phyloP scores from a whole-genome alignment of 2,113 vertebrate species.

The Pimephales promelas region DNA sequence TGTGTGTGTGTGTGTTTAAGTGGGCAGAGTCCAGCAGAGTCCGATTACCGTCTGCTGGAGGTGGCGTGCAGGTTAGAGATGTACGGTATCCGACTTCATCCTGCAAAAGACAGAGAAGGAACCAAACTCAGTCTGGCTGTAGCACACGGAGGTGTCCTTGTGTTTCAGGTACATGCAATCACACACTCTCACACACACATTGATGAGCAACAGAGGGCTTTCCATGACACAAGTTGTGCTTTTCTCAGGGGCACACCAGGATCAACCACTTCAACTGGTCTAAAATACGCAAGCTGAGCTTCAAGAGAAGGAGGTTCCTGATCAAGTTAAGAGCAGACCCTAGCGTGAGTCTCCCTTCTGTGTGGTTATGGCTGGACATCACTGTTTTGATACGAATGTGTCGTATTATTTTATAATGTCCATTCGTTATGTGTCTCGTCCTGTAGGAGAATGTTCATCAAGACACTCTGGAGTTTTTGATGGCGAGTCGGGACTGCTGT shows the following conservation, averaged over 20 bases:
- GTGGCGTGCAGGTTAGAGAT: conserved; percentile 92
- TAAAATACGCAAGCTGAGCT: conserved; percentile 97
- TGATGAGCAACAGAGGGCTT: neutral
- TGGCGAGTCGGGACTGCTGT: conserved; percentile 95
- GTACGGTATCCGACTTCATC: conserved; percentile 92
- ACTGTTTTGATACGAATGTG: neutral
- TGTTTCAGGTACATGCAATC: conserved; percentile 86
- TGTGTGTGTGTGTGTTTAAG: conserved; percentile 66
- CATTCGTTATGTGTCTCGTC: neutral
- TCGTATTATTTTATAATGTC: neutral
- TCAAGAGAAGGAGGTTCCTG: conserved; percentile 97
- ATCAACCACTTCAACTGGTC: conserved; percentile 99
- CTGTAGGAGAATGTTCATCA: conserved; percentile 86
- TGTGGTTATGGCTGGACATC: no score
- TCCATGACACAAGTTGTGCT: conserved; percentile 28
- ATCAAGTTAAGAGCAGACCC: conserved; percentile 93
- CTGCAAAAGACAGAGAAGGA: conserved; percentile 95
- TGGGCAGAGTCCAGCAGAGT: conserved; percentile 94
- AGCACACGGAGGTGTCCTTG: conserved; percentile 92
- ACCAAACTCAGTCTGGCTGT: conserved; percentile 91
- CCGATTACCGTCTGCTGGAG: conserved; percentile 93
- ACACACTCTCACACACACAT: conserved; percentile 25
- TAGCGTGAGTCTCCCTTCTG: conserved; percentile 81
- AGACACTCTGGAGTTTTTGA: conserved; percentile 95
- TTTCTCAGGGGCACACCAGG: conserved; percentile 87